These are phyloP conservation scores for Pachyramphus minor DNA, from an alignment of 2,113 vertebrate species.

Conservation along the genomic window DNA sequence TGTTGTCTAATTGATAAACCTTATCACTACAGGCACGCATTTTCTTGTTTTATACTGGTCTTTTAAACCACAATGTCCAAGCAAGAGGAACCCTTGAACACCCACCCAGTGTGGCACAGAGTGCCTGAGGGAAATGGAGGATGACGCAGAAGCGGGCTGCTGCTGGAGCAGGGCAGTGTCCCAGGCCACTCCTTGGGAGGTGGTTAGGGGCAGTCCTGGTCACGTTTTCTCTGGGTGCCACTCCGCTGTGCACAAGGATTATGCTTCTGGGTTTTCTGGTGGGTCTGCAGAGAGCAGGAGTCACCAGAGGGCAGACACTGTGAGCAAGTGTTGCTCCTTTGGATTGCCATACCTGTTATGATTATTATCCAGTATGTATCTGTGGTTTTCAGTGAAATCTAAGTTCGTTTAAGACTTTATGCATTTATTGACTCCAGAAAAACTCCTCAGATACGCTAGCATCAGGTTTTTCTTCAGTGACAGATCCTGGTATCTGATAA, in stretches of 20 bases:
- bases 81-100: background rate
- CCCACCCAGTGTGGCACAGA: background rate
- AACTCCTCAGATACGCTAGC: background rate
- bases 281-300: background rate
- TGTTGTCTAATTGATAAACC: background rate
- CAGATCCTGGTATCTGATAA: background rate
- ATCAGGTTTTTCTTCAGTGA: background rate
- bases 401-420: background rate
- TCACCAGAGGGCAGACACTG: background rate
- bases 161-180: background rate
- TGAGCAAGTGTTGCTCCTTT: background rate
- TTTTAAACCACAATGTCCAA: background rate
- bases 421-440: background rate
- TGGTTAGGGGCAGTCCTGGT: background rate
- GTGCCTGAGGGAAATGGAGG: background rate
- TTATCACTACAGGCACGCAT: no score
- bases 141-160: background rate
- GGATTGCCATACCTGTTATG: fast-evolving
- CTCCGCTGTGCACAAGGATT: background rate
- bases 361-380: background rate
- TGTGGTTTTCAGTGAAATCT: background rate
- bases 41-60: background rate
- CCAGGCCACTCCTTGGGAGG: background rate
- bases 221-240: fast-evolving
- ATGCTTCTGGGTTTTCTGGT: background rate